These are phyloP conservation scores for Cataglyphis hispanica DNA, from an alignment of 1,140 invertebrate genomes.

Conservation along the genomic window DNA sequence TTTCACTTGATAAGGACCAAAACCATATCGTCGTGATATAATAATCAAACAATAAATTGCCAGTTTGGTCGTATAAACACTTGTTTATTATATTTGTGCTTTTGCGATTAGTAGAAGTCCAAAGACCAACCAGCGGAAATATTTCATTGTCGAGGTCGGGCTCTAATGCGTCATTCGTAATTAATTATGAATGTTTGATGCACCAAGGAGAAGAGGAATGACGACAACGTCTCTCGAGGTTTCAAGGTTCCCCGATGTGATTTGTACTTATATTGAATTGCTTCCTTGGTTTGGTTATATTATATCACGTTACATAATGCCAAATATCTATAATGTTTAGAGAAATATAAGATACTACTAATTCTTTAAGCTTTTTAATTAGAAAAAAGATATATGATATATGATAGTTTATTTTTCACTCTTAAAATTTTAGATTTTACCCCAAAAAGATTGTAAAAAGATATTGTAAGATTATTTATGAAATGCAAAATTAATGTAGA, in stretches of 20 bases:
- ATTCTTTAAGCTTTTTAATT: no score
- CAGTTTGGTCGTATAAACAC: no score
- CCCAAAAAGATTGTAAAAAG: background rate
- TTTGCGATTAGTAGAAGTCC: slow-evolving; percentile 1
- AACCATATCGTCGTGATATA: no score
- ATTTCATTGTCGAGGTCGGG: slow-evolving; percentile 17
- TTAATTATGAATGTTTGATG: slow-evolving; percentile 53
- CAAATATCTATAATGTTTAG: background rate
- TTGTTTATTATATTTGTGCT: background rate
- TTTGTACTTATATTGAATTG: slow-evolving; percentile 1
- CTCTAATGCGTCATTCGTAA: slow-evolving; percentile 35
- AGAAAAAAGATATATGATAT: background rate
- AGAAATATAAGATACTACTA: no score
- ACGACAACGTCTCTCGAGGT: background rate
- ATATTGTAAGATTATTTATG: slow-evolving; percentile 22
- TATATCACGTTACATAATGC: background rate
- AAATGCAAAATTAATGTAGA: background rate
- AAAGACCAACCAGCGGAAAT: background rate
- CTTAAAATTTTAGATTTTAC: background rate
- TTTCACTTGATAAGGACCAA: no score
- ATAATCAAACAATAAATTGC: no score
- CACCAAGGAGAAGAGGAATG: slow-evolving; percentile 30
- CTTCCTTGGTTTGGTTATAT: background rate
- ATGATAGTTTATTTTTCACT: background rate
- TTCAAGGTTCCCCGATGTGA: slow-evolving; percentile 10